Evolutionary conservation across 2,113 vertebrate species (phyloP).

Genomic region (Eonycteris spelaea): DNA sequence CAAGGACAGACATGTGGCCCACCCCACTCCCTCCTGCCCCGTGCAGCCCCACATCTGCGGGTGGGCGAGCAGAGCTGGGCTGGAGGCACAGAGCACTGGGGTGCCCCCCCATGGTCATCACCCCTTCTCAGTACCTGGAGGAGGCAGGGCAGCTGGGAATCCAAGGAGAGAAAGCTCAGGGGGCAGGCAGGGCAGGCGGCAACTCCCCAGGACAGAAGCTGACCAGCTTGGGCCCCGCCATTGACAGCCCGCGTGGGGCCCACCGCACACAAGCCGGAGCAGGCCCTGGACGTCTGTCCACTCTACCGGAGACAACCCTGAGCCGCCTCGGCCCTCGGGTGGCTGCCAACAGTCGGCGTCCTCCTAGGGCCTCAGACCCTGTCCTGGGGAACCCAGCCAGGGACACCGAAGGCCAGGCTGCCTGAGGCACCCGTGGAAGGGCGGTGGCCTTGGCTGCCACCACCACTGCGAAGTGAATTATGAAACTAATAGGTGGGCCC

Average conservation of each 20-base stretch:
- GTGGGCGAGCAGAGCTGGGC: background rate
- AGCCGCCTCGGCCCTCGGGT: background rate
- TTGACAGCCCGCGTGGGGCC: background rate
- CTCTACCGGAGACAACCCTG: background rate
- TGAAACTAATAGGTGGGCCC: background rate
- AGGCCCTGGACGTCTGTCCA: too few relatives aligned
- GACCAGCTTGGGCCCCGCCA: too few relatives aligned
- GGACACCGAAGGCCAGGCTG: background rate
- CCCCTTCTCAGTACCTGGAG: background rate
- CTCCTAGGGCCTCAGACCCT: background rate
- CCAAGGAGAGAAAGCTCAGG: background rate
- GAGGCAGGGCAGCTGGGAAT: background rate
- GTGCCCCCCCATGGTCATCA: too few relatives aligned
- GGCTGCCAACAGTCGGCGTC: fast-evolving
- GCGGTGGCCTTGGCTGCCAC: too few relatives aligned
- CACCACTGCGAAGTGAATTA: too few relatives aligned
- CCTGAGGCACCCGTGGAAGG: too few relatives aligned
- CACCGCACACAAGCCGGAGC: fast-evolving
- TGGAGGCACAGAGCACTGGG: background rate
- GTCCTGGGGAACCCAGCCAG: background rate
- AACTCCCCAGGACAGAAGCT: background rate
- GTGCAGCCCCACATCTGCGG: background rate
- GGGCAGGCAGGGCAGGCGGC: background rate
- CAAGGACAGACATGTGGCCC: background rate
- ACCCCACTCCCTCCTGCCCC: fast-evolving